These are phyloP conservation scores for Dendrolimus punctatus DNA, from an alignment of 1,140 invertebrate genomes.

Conservation along the genomic window DNA sequence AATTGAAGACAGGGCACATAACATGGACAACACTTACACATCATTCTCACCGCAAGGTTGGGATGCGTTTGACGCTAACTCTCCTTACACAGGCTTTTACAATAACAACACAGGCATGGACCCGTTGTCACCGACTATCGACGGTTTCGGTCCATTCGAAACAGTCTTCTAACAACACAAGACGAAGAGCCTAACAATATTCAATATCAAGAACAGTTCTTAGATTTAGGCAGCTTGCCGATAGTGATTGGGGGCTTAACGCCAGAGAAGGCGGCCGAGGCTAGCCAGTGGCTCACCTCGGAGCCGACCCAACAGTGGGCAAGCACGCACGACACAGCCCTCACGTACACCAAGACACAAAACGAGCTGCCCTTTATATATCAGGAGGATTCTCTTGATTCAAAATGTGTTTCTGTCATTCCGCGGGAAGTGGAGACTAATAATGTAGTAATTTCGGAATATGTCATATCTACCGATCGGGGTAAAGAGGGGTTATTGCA, in stretches of 20 bases:
- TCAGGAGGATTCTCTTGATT: slow-evolving; percentile 50
- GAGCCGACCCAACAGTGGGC: slow-evolving; percentile 24
- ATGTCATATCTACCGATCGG: slow-evolving; percentile 26
- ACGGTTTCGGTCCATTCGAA: slow-evolving; percentile 31
- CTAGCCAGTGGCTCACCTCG: slow-evolving; percentile 26
- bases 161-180: slow-evolving; percentile 20
- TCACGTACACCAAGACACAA: slow-evolving; percentile 39
- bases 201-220: slow-evolving; percentile 43
- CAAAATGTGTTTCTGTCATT: slow-evolving; percentile 44
- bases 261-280: slow-evolving; percentile 27
- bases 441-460: slow-evolving; percentile 39
- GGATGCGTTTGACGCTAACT: slow-evolving; percentile 51
- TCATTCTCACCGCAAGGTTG: slow-evolving; percentile 56
- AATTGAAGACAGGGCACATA: slow-evolving; percentile 50
- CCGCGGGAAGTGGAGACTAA: slow-evolving; percentile 48
- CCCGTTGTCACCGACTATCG: slow-evolving; percentile 37
- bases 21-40: slow-evolving; percentile 56
- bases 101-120: slow-evolving; percentile 26
- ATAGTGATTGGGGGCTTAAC: slow-evolving; percentile 49
- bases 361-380: slow-evolving; percentile 52
- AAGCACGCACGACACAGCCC: slow-evolving; percentile 30
- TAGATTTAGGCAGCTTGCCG: slow-evolving; percentile 47
- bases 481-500: slow-evolving; percentile 7
- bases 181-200: slow-evolving; percentile 19
- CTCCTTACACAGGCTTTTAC: slow-evolving; percentile 35